These are phyloP conservation scores for Antrozous pallidus DNA, from an alignment of 2,797 vertebrate genomes.

Conservation along the genomic window DNA sequence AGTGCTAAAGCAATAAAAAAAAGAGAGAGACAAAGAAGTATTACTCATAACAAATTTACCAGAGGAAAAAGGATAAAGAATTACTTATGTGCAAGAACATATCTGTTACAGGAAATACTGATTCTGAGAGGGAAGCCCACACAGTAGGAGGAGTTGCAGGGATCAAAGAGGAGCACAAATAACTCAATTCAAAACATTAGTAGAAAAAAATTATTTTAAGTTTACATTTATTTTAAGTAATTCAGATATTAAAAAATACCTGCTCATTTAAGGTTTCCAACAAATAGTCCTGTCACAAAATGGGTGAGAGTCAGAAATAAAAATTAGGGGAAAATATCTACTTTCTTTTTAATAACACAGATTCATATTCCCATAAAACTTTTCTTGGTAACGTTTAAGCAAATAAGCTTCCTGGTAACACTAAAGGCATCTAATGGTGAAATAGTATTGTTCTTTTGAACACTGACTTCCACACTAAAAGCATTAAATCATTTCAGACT, in stretches of 20 bases:
- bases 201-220: background rate
- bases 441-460: background rate
- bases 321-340: background rate
- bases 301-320: background rate
- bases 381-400: background rate
- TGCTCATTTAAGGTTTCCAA: background rate
- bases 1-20: background rate
- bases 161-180: background rate
- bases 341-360: background rate
- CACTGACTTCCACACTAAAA: background rate
- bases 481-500: background rate
- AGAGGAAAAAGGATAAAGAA: background rate
- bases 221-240: background rate
- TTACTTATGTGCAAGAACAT: background rate
- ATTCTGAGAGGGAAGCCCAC: background rate
- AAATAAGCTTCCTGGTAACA: background rate
- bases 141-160: background rate
- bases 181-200: background rate
- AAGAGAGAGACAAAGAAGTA: background rate
- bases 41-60: background rate
- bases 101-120: background rate
- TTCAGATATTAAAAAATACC: background rate
- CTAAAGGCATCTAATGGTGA: background rate
- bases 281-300: background rate
- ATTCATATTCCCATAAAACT: background rate